Percentiles rank a stretch among this genome's conserved stretches.
phyloP scores from a whole-genome alignment of 2,113 vertebrate genomes.

The Stigmatopora nigra region DNA sequence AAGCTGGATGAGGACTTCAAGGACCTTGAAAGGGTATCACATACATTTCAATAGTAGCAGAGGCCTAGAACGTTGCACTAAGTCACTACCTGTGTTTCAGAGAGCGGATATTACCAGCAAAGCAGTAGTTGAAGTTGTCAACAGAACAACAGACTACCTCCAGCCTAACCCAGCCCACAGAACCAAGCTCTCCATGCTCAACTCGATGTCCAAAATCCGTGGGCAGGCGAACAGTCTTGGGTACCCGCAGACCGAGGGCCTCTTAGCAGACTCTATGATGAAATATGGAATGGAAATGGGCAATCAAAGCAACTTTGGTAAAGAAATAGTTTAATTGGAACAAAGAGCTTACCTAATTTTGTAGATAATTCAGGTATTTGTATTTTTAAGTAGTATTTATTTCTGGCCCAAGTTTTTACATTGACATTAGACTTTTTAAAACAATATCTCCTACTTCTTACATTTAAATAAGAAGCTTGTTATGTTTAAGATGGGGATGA shows the following conservation, averaged over 20 bases:
- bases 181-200: constrained; percentile 90
- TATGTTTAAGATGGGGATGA: too few species aligned
- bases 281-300: constrained; percentile 88
- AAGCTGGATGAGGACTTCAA: constrained; percentile 96
- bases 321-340: constrained; percentile 37
- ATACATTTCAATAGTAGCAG: not conserved
- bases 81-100: constrained; percentile 56
- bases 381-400: too few species aligned
- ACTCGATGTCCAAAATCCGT: constrained; percentile 90
- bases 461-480: too few species aligned
- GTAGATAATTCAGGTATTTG: too few species aligned
- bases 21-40: constrained; percentile 85
- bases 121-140: constrained; percentile 84
- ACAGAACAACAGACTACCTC: constrained; percentile 89
- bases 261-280: constrained; percentile 90
- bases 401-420: too few species aligned
- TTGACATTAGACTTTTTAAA: too few species aligned
- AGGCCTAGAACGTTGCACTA: not conserved
- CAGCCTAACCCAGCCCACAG: constrained; percentile 86
- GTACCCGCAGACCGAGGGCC: constrained; percentile 89
- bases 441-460: too few species aligned
- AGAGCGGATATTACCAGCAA: constrained; percentile 94
- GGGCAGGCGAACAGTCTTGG: constrained; percentile 89
- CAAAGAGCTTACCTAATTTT: not conserved
- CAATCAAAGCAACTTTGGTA: constrained; percentile 88